Conservation (phyloP, 2,113 vertebrate species). For the Nannospalax galili region DNA sequence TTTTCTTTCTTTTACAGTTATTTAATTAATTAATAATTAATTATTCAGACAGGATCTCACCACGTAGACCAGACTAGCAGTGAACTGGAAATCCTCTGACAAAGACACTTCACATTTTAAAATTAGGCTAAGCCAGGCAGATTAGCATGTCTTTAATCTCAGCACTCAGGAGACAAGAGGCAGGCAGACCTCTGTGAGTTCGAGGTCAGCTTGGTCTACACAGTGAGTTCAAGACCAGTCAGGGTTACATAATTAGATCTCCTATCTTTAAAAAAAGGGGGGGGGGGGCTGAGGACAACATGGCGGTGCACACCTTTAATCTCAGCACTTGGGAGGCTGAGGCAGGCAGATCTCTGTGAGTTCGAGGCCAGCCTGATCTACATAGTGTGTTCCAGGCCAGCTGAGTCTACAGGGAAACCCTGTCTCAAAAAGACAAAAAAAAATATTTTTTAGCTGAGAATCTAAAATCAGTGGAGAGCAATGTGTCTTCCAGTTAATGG, state of each 20-base stretch:
- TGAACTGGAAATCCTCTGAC: background rate
- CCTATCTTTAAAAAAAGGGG: too few relatives aligned
- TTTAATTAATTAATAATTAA: background rate
- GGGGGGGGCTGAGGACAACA: too few relatives aligned
- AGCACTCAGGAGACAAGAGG: background rate
- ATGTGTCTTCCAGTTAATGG: background rate
- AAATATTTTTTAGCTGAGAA: background rate
- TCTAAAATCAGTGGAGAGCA: background rate
- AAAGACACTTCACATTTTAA: background rate
- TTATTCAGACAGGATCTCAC: background rate
- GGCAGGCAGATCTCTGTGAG: too few relatives aligned
- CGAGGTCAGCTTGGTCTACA: background rate
- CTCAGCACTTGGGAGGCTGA: too few relatives aligned
- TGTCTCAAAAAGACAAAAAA: background rate
- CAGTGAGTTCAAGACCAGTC: background rate
- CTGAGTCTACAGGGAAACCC: too few relatives aligned
- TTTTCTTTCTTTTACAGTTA: conserved; percentile 4
- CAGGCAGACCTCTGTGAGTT: background rate
- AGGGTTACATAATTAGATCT: too few relatives aligned
- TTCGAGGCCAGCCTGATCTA: too few relatives aligned
- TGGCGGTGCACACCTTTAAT: too few relatives aligned
- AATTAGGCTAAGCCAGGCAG: background rate
- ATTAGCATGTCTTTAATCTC: background rate
- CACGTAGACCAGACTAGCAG: background rate
- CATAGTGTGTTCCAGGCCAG: too few relatives aligned